A percentile compares a stretch with the other conserved stretches of the same genome.
These are phyloP conservation scores for Chrysogorgia sp. DNA, from an alignment of 92 coral and sea anemone genomes.

Conservation along the genomic window DNA sequence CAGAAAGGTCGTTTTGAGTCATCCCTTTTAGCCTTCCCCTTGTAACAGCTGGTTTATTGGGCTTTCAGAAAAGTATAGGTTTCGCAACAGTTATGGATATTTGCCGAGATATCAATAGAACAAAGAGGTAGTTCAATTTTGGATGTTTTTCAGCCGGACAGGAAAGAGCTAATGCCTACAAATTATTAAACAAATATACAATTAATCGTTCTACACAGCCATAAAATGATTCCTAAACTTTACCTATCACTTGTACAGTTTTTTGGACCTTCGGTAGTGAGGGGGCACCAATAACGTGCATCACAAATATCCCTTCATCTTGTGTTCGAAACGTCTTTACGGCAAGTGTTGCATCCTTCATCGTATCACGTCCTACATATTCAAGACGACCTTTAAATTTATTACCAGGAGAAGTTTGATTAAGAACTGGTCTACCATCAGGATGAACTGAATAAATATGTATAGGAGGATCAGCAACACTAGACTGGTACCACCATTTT, in stretches of 20 bases:
- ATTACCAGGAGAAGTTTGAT: not conserved
- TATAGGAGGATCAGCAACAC: not conserved
- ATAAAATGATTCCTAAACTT: not conserved
- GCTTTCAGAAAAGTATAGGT: too few species aligned
- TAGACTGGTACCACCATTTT: not conserved
- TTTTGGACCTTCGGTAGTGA: too few species aligned
- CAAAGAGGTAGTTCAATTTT: too few species aligned
- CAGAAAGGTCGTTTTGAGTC: too few species aligned
- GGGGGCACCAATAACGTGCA: not conserved
- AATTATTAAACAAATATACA: too few species aligned
- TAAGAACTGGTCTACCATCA: not conserved
- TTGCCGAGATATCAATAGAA: too few species aligned
- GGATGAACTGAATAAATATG: not conserved
- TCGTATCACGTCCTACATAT: not conserved
- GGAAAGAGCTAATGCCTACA: too few species aligned
- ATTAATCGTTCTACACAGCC: too few species aligned
- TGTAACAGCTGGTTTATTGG: too few species aligned
- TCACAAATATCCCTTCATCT: slow-evolving; percentile 11
- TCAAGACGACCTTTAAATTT: slow-evolving; percentile 4
- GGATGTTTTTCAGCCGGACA: too few species aligned
- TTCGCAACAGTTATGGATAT: too few species aligned
- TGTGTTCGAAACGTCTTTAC: not conserved
- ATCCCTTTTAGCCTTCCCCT: too few species aligned
- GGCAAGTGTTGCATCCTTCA: slow-evolving; percentile 4
- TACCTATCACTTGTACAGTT: slow-evolving; percentile 3